Evolutionary conservation across 1,140 invertebrate genomes (phyloP).

Genomic region (Rhyacophila brunnea): DNA sequence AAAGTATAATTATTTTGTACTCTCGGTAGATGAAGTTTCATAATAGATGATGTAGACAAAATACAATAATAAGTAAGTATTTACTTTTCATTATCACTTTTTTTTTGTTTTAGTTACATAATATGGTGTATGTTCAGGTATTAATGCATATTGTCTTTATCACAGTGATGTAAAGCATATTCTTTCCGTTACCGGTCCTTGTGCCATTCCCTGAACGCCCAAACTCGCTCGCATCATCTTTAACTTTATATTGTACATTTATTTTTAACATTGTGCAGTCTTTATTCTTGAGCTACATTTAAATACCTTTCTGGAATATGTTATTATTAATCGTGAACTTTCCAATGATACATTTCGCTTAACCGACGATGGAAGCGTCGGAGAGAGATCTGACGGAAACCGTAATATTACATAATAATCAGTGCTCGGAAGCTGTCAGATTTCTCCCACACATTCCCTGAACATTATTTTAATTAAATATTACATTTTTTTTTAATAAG

Average conservation of each 20-base stretch:
- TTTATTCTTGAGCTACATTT: constrained; percentile 34
- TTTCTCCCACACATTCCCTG: constrained; percentile 10
- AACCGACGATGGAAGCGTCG: not conserved
- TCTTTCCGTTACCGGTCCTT: constrained; percentile 4
- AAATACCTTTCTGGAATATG: constrained; percentile 28
- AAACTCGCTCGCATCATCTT: constrained; percentile 7
- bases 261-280: constrained; percentile 31
- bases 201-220: not conserved
- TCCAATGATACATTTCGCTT: constrained; percentile 12
- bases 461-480: constrained; percentile 22
- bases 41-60: constrained; percentile 31
- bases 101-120: constrained; percentile 28
- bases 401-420: not conserved
- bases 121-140: constrained; percentile 34
- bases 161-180: constrained; percentile 36
- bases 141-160: constrained; percentile 36
- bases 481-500: constrained; percentile 30
- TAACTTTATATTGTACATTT: constrained; percentile 25
- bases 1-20: constrained; percentile 36
- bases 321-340: constrained; percentile 21
- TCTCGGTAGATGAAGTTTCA: constrained; percentile 29
- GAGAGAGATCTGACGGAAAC: not conserved
- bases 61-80: constrained; percentile 31
- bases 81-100: constrained; percentile 35
- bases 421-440: constrained; percentile 6